Percentiles rank a stretch among this genome's conserved stretches.
phyloP scores from a whole-genome alignment of 2,888 invertebrate species.

The Ochropleura plecta region DNA sequence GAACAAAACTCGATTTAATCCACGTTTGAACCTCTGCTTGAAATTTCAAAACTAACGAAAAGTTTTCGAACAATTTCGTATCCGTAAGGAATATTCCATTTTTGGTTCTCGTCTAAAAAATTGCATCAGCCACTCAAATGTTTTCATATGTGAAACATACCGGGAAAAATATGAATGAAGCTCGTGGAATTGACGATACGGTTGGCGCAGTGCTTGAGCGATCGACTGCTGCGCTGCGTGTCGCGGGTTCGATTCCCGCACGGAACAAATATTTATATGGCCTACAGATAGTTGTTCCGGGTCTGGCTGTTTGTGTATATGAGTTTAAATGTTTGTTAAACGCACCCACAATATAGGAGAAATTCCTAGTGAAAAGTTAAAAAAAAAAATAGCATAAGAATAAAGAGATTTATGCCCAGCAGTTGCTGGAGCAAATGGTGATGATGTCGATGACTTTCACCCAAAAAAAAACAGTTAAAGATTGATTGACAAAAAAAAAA shows the following conservation, averaged over 20 bases:
- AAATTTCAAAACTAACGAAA: conserved; percentile 3
- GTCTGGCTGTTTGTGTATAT: too few species aligned
- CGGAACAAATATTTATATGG: too few species aligned
- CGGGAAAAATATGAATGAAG: not conserved
- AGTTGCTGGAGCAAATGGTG: not conserved
- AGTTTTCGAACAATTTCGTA: conserved; percentile 24
- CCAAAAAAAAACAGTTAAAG: not conserved
- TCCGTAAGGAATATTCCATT: not conserved
- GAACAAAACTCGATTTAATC: conserved; percentile 15
- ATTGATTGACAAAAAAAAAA: not conserved
- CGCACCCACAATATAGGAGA: too few species aligned
- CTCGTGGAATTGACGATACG: not conserved
- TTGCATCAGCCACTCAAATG: not conserved
- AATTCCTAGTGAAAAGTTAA: too few species aligned
- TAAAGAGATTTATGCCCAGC: too few species aligned
- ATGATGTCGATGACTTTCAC: not conserved
- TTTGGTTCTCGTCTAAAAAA: not conserved
- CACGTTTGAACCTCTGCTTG: conserved; percentile 8
- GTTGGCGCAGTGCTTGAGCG: too few species aligned
- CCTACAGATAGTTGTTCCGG: too few species aligned
- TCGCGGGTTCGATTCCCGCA: too few species aligned
- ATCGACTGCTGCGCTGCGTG: too few species aligned
- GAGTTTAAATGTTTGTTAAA: too few species aligned
- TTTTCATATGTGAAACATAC: not conserved
- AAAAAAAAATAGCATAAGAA: too few species aligned